Evolutionary conservation across 2,888 invertebrate genomes (phyloP), one percentile per base, ranked within the genome.

Genomic region (Leistus spinibarbis): DNA sequence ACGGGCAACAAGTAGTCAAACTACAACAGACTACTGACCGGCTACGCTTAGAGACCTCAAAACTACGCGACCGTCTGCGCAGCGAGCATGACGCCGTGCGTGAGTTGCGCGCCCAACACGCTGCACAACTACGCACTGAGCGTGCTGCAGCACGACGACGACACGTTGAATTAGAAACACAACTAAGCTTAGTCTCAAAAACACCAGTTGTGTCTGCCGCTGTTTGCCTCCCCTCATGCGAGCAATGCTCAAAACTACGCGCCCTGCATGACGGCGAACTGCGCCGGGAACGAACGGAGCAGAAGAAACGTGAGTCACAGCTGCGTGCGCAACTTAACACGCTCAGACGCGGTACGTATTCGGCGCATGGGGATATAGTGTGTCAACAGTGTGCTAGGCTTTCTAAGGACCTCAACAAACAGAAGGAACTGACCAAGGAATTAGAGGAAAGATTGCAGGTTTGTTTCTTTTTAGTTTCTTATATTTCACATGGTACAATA

Each of bases 1-100:
- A 83, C 81, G 81, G 81, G 80, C 78, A 82, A 80, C 81, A 82
- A 83, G 81, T 84, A 80, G 80, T 84, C 83, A 56, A 84, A 82
- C 80, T 85, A 84, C 80, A 85, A 81, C 62, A 69, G 17, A 63
- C 63, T 22, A 24, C 63, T 63, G 75, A 73, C 17, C 57, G 56
- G 4, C 64, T 64, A 3, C 75, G 75, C 19, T 54, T 13, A 3
- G 75, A 75, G n/a, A 24, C 69, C n/a, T 20, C 68, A n/a, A 54
- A 63, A 19, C 54, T 74, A n/a, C 74, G 74, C 24, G 67, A 67
- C n/a, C 68, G 54, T 19, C 27, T 69, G 4, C 68, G 63, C 69
- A 20, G 54, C 27, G 75, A 75, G 20, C 75, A 64, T 24, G 69
- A 75, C 27, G 75, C 75, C 20, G 69, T 75, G 3, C 68, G 75